These are phyloP conservation scores for Acanthochromis polyacanthus DNA, from an alignment of 2,113 vertebrate genomes.

Conservation along the genomic window DNA sequence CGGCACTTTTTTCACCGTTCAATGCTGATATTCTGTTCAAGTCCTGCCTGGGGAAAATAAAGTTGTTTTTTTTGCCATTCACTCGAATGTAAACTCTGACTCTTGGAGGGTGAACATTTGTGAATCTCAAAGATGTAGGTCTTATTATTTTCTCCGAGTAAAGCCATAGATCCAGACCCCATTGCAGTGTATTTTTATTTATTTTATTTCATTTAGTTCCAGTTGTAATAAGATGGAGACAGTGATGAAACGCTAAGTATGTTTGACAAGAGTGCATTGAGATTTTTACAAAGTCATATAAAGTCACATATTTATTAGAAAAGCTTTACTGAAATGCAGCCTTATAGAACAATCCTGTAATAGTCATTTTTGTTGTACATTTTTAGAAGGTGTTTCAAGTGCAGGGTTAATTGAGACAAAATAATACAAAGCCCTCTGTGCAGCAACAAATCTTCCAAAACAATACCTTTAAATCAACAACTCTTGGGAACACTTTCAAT, in stretches of 20 bases:
- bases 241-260: no score
- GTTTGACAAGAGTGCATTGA: no score
- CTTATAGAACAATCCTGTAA: no score
- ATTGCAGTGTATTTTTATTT: not conserved
- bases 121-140: slow-evolving; percentile 25
- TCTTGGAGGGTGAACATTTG: slow-evolving; percentile 29
- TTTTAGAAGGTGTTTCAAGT: no score
- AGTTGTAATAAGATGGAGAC: not conserved
- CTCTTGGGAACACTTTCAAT: no score
- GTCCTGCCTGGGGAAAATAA: slow-evolving; percentile 62
- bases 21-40: slow-evolving; percentile 64
- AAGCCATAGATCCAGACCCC: slow-evolving; percentile 27
- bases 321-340: no score
- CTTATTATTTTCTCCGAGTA: slow-evolving; percentile 61
- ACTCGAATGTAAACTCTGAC: slow-evolving; percentile 39
- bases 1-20: slow-evolving; percentile 68
- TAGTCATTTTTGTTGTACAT: no score
- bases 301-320: no score
- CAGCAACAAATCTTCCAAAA: not conserved
- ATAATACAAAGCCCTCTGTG: no score
- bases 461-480: no score
- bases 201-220: not conserved
- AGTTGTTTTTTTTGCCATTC: slow-evolving; percentile 50
- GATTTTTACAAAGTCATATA: no score
- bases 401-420: no score